Evolutionary conservation across 2,888 invertebrate genomes (phyloP).

Genomic region (Cheilosia pagana): DNA sequence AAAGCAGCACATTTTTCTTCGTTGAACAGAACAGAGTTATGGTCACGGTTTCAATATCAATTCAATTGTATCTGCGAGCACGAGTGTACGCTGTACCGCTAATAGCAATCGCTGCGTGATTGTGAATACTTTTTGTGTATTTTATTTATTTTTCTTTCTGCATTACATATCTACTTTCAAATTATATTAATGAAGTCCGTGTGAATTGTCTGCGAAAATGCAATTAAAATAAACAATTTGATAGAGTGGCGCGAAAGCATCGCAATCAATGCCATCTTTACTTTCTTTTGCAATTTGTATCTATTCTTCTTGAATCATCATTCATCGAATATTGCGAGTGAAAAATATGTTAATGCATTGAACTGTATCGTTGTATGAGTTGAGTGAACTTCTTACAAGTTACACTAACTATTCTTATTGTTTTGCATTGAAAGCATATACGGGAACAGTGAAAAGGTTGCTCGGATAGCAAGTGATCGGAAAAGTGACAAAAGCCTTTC

Average conservation of each 20-base stretch:
- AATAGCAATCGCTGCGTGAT: constrained; percentile 38
- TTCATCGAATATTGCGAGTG: neutral
- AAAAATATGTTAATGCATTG: constrained; percentile 43
- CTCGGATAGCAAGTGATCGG: too few relatives aligned
- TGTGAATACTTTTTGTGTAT: constrained; percentile 15
- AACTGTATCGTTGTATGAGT: constrained; percentile 26
- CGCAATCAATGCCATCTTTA: constrained; percentile 47
- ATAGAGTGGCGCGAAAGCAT: constrained; percentile 13
- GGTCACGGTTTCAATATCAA: constrained; percentile 72
- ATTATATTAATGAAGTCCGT: constrained; percentile 44
- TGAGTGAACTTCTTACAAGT: constrained; percentile 29
- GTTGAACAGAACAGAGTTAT: constrained; percentile 15
- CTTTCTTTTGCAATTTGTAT: constrained; percentile 58
- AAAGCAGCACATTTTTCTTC: constrained; percentile 44
- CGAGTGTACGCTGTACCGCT: constrained; percentile 44
- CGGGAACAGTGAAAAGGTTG: too few relatives aligned
- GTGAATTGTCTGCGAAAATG: constrained; percentile 27
- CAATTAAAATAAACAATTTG: constrained; percentile 37
- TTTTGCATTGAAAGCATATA: too few relatives aligned
- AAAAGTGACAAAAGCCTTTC: too few relatives aligned
- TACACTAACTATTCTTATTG: neutral
- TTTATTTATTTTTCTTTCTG: constrained; percentile 1
- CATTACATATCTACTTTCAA: constrained; percentile 69
- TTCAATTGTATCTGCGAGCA: constrained; percentile 65
- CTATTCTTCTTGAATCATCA: constrained; percentile 15